Percentiles rank a stretch among this genome's conserved stretches.
Conservation (phyloP, 64 coral and sea anemone genomes). For the Catalaphyllia jardinei region DNA sequence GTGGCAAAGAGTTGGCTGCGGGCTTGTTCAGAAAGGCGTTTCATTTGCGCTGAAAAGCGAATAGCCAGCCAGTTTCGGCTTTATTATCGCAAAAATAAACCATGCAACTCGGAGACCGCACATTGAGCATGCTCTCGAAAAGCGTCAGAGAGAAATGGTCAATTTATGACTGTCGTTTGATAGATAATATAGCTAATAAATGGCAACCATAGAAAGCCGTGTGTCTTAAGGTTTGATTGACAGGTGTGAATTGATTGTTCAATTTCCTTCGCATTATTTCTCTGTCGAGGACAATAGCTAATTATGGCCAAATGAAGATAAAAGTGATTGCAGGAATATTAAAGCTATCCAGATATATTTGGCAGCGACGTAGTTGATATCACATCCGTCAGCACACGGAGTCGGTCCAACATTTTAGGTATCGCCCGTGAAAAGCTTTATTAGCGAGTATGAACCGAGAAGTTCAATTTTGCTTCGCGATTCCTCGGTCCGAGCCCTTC, state of each 20-base stretch:
- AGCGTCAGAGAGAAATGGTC: not conserved
- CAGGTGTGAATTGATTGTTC: slow-evolving; percentile 86
- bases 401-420: not conserved
- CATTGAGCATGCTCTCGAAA: not conserved
- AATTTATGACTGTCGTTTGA: slow-evolving; percentile 44
- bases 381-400: not conserved
- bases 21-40: not conserved
- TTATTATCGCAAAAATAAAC: not conserved
- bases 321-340: slow-evolving; percentile 94
- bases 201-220: slow-evolving; percentile 8
- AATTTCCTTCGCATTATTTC: slow-evolving; percentile 98
- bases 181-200: slow-evolving; percentile 87
- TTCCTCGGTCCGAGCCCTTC: slow-evolving; percentile 58
- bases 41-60: too few relatives aligned
- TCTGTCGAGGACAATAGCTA: slow-evolving; percentile 91
- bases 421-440: not conserved
- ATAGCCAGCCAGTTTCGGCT: too few relatives aligned
- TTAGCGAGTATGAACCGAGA: slow-evolving; percentile 58
- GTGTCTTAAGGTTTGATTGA: slow-evolving; percentile 71
- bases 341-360: slow-evolving; percentile 70
- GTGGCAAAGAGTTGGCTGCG: not conserved
- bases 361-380: slow-evolving; percentile 45
- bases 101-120: not conserved
- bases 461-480: slow-evolving; percentile 71
- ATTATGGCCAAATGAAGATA: slow-evolving; percentile 93